Evolutionary conservation across 2,888 invertebrate species (phyloP), one percentile per base, ranked within the genome.

Genomic region (Drosophila leonis): DNA sequence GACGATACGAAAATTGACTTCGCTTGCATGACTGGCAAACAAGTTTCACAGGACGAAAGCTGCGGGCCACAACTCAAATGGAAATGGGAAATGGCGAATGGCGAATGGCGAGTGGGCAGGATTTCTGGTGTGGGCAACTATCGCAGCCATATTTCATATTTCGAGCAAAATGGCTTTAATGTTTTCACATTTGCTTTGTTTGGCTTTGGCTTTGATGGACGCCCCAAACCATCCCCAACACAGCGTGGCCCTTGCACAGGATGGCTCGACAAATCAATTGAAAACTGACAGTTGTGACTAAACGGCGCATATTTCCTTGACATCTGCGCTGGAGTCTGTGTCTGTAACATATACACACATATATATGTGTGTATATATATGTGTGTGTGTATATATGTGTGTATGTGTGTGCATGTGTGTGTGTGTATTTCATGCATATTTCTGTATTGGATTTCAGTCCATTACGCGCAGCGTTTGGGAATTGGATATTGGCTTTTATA

Each of bases 361-460:
- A 31, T 18, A 18, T 18, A 10, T 39, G 15, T 42, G 2, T n/a
- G n/a, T 54, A 13, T 39, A 7, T 69, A 33, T 41, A 42, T 48
- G 37, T 33, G 24, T 80, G 51, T 63, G 13, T 65, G 46, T 52
- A 1, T 18, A 10, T 24, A 12, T 9, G n/a, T 24, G 24, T 24
- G 24, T 4, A 63, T 63, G 18, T 73, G 44, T 39, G 46, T 37
- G n/a, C 56, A 46, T 64, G 48, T 64, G 24, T 71, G 57, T 59
- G 66, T 79, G 62, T 73, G 69, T 71, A 61, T 79, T 78, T 78
- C 90, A 87, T 87, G 90, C 87, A 88, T 90, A 88, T 90, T 90
- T 89, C 80, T 87, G 90, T 88, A 82, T 90, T 90, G 79, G 90
- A 85, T 85, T 85, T 85, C 90, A 90, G 88, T 90, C 84, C 84